Conservation (phyloP, 2,797 vertebrate species). For the Buceros bicornis region DNA sequence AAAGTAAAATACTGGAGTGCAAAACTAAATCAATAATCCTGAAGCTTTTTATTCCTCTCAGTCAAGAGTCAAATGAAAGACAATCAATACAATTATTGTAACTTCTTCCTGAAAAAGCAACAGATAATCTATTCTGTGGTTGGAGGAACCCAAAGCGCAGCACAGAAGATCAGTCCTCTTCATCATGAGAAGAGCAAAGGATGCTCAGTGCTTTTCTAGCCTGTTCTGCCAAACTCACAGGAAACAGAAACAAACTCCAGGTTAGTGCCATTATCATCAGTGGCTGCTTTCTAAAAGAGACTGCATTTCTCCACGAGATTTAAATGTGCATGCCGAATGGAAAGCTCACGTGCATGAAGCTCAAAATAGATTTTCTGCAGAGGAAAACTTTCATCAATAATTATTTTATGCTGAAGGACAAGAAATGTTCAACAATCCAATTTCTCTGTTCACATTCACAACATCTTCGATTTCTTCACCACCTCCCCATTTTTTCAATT, state of each 20-base stretch:
- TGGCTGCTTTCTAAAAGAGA: background rate
- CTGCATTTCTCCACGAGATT: background rate
- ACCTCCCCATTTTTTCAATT: constrained; percentile 43
- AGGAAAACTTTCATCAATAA: constrained; percentile 23
- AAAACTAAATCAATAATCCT: constrained; percentile 27
- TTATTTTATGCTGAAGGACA: constrained; percentile 11
- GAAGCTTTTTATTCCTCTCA: constrained; percentile 56
- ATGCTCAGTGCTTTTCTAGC: background rate
- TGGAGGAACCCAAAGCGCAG: background rate
- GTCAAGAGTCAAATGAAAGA: constrained; percentile 74
- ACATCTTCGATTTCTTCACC: constrained; percentile 1
- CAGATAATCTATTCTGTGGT: constrained; percentile 16
- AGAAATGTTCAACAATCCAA: constrained; percentile 31
- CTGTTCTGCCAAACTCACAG: background rate
- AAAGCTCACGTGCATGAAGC: background rate
- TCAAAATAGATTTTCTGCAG: constrained; percentile 1
- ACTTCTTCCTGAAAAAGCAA: constrained; percentile 63
- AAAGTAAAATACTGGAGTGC: constrained; percentile 58
- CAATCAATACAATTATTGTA: constrained; percentile 54
- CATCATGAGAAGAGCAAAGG: background rate
- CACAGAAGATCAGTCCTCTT: background rate
- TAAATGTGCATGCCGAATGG: background rate
- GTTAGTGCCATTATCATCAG: background rate
- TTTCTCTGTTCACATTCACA: background rate
- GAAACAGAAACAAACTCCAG: background rate